Percentiles rank a stretch among this genome's conserved stretches.
Evolutionary conservation across 2,113 vertebrate genomes (phyloP).

Genomic region (Scalopus aquaticus): DNA sequence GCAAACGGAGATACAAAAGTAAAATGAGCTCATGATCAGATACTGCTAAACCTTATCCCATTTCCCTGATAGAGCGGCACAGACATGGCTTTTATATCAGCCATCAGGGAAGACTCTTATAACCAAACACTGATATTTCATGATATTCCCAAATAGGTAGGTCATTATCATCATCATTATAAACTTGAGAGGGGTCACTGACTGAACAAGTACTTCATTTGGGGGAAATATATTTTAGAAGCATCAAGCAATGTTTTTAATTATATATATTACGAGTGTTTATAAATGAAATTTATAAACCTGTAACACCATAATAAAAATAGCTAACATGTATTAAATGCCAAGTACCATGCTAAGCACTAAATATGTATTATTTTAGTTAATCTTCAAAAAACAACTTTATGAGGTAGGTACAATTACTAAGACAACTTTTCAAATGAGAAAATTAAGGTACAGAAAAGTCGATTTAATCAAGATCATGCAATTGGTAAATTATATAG

Average conservation of each 20-base stretch:
- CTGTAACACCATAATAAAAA: not conserved
- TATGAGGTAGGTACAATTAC: not conserved
- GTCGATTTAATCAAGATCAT: not conserved
- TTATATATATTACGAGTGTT: not conserved
- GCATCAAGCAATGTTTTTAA: conserved; percentile 22
- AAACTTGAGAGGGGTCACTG: not conserved
- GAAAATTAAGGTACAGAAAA: conserved; percentile 9
- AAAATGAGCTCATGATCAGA: conserved; percentile 14
- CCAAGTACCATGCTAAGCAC: not conserved
- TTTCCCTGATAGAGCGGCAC: not conserved
- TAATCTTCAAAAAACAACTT: not conserved
- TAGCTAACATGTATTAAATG: not conserved
- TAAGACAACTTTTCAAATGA: not conserved
- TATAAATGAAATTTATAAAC: not conserved
- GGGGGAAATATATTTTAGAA: conserved; percentile 4
- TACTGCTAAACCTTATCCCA: not conserved
- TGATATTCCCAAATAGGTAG: not conserved
- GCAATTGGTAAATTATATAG: not conserved
- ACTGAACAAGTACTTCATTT: not conserved
- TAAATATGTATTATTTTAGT: not conserved
- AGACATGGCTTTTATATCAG: not conserved
- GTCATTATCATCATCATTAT: not conserved
- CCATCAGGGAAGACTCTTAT: not conserved
- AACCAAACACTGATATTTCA: not conserved
- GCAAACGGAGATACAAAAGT: not conserved